Conservation (phyloP, 2,888 invertebrate species). For the Antheraea yamamai region DNA sequence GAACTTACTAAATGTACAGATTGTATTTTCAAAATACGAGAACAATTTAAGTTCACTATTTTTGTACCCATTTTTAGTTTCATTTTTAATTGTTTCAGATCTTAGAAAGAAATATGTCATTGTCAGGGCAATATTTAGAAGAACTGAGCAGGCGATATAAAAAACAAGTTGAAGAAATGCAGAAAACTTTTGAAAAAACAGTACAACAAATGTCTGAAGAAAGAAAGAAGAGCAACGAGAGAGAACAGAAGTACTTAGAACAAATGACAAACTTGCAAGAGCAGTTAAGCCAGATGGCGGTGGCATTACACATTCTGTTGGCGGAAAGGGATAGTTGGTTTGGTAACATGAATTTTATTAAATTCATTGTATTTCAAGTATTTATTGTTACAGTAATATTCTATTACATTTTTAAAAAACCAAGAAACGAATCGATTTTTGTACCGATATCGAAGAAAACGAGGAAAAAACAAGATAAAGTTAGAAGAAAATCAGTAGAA, state of each 20-base stretch:
- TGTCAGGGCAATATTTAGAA: conserved; percentile 97
- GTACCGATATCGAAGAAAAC: conserved; percentile 58
- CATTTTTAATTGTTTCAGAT: conserved; percentile 80
- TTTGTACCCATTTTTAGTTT: not conserved
- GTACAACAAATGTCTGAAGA: conserved; percentile 88
- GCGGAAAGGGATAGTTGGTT: conserved; percentile 85
- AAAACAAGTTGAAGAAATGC: conserved; percentile 98
- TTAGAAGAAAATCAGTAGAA: conserved; percentile 85
- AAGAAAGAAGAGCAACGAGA: conserved; percentile 84
- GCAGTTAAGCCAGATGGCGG: conserved; percentile 84
- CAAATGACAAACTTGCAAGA: conserved; percentile 87
- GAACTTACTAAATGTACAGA: no score
- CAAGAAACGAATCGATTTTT: conserved; percentile 57
- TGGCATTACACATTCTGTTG: conserved; percentile 82
- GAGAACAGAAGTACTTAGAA: conserved; percentile 90
- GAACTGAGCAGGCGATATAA: conserved; percentile 97
- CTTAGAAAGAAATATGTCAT: conserved; percentile 97
- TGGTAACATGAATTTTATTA: conserved; percentile 80
- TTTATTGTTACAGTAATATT: conserved; percentile 74
- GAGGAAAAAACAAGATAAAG: conserved; percentile 64
- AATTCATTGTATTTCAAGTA: conserved; percentile 77
- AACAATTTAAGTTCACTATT: not conserved
- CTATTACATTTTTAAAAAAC: conserved; percentile 76
- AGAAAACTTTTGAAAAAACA: conserved; percentile 90
- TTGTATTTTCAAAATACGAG: no score